phyloP scores from a whole-genome alignment of 2,888 invertebrate genomes.

The Apantesis nais region DNA sequence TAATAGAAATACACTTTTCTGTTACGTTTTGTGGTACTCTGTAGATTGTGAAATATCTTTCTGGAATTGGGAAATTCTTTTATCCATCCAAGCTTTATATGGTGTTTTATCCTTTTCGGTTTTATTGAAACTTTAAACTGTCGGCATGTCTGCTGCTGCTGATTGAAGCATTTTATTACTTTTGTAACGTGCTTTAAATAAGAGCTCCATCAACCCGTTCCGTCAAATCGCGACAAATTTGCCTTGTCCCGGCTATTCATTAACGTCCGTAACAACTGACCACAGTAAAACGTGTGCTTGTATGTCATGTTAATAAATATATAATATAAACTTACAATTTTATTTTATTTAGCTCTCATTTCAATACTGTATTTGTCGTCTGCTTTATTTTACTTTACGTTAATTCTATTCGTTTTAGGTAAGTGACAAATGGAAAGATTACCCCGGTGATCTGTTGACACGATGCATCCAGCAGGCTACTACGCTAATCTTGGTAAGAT shows the following conservation, averaged over 20 bases:
- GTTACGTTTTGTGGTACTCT: not conserved
- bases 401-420: slow-evolving; percentile 75
- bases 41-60: not conserved
- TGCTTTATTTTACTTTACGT: slow-evolving; percentile 36
- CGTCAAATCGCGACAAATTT: not conserved
- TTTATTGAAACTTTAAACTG: not conserved
- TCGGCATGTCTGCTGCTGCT: not conserved
- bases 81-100: not conserved
- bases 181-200: not conserved
- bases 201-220: not conserved
- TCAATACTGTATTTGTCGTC: not conserved
- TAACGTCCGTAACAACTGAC: not conserved
- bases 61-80: not conserved
- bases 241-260: not conserved
- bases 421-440: slow-evolving; percentile 83
- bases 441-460: slow-evolving; percentile 74
- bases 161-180: not conserved
- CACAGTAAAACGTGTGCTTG: not conserved
- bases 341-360: slow-evolving; percentile 1
- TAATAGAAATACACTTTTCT: not conserved
- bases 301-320: not conserved
- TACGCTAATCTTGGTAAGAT: slow-evolving; percentile 83
- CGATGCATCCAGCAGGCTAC: slow-evolving; percentile 84
- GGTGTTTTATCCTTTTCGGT: not conserved
- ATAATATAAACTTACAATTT: not conserved